These are phyloP conservation scores for Gobionotothen gibberifrons DNA, from an alignment of 2,797 vertebrate species.

Conservation along the genomic window DNA sequence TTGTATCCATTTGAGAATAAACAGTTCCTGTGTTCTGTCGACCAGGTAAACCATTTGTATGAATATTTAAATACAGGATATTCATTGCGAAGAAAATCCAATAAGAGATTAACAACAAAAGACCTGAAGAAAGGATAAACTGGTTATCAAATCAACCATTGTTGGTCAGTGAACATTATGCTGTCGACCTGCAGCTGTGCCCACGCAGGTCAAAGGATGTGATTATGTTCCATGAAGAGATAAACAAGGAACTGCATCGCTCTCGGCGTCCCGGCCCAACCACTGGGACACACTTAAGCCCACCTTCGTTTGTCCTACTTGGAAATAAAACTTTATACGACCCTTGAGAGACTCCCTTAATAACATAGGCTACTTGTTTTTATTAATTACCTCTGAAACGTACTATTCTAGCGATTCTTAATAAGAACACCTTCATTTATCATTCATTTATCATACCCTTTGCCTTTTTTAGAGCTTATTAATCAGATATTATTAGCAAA, in stretches of 20 bases:
- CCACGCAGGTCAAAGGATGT: conserved; percentile 46
- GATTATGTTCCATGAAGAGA: conserved; percentile 71
- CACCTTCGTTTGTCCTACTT: conserved; percentile 79
- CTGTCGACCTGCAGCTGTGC: conserved; percentile 34
- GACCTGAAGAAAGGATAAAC: conserved; percentile 27
- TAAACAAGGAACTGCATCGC: conserved; percentile 63
- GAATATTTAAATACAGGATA: conserved; percentile 42
- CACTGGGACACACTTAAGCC: conserved; percentile 63
- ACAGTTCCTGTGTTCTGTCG: conserved; percentile 16
- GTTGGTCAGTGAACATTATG: conserved; percentile 34
- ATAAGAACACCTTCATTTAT: conserved; percentile 49
- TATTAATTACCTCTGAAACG: conserved; percentile 78
- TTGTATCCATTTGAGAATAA: conserved; percentile 57
- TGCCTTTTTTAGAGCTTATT: conserved; percentile 30
- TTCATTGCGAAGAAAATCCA: conserved; percentile 46
- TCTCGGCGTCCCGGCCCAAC: conserved; percentile 62
- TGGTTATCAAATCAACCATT: conserved; percentile 32
- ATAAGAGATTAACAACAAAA: conserved; percentile 41
- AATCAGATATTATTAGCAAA: not conserved
- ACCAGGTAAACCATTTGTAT: conserved; percentile 46
- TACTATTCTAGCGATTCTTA: conserved; percentile 70
- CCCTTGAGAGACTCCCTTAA: conserved; percentile 74
- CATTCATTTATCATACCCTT: conserved; percentile 63
- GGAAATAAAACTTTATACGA: conserved; percentile 69
- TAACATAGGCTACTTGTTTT: conserved; percentile 66